A percentile compares a stretch with the other conserved stretches of the same genome.
phyloP scores from a whole-genome alignment of 2,113 vertebrate species.

The Zapornia atra region DNA sequence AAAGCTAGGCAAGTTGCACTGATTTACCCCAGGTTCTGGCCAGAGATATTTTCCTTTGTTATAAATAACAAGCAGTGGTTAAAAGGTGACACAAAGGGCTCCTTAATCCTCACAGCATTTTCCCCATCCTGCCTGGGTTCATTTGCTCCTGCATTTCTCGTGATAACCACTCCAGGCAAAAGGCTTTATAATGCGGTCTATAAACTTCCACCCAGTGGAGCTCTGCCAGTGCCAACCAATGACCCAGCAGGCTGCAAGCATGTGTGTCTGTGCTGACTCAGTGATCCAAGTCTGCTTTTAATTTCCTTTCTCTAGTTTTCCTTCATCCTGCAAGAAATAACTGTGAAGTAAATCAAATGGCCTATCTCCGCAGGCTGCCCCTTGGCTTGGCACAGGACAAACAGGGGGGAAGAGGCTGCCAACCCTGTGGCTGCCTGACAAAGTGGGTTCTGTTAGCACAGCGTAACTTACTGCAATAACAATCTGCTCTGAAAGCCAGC shows the following conservation, averaged over 20 bases:
- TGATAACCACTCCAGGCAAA: background rate
- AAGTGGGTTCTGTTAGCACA: conserved; percentile 43
- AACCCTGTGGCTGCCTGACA: conserved; percentile 16
- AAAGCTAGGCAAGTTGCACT: background rate
- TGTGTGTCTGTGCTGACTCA: conserved; percentile 42
- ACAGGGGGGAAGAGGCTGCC: background rate
- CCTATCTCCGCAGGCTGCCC: conserved; percentile 45
- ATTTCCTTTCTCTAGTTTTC: conserved; percentile 58
- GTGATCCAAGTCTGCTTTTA: conserved; percentile 46
- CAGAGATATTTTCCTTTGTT: background rate
- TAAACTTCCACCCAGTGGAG: background rate
- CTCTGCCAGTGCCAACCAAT: conserved; percentile 19
- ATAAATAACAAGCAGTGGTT: background rate
- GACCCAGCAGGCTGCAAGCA: conserved; percentile 3
- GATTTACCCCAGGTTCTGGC: background rate
- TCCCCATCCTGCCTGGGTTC: background rate
- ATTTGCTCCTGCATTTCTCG: background rate
- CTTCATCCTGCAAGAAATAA: conserved; percentile 55
- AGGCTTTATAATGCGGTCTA: background rate
- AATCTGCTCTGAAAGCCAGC: background rate
- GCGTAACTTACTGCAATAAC: background rate
- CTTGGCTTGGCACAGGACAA: conserved; percentile 20
- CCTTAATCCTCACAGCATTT: background rate
- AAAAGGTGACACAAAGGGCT: background rate
- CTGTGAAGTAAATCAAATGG: conserved; percentile 57